Evolutionary conservation across 2,113 vertebrate species (phyloP).

Genomic region (Stomatorhinus ivindoensis): DNA sequence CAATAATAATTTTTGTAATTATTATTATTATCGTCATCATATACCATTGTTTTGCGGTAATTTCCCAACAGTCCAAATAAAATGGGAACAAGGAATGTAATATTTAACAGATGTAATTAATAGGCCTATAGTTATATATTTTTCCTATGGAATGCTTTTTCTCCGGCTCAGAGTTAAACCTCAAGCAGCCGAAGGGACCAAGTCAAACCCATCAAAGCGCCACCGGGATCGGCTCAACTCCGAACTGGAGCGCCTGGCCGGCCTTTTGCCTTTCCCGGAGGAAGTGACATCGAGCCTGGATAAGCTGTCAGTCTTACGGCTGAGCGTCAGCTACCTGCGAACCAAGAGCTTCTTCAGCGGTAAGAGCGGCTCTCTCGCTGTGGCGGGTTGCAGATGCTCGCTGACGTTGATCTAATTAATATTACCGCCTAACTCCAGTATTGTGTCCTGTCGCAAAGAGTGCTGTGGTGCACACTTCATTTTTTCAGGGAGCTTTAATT

Average conservation of each 20-base stretch:
- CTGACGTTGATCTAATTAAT: not conserved
- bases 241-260: slow-evolving; percentile 53
- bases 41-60: not conserved
- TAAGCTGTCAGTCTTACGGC: slow-evolving; percentile 57
- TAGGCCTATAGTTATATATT: not conserved
- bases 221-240: slow-evolving; percentile 58
- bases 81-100: not conserved
- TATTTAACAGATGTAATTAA: not conserved
- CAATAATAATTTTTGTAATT: not conserved
- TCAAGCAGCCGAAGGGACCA: slow-evolving; percentile 31
- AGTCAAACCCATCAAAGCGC: slow-evolving; percentile 57
- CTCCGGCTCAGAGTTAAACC: slow-evolving; percentile 32
- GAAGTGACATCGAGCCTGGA: slow-evolving; percentile 55
- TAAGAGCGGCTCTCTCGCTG: slow-evolving; percentile 27
- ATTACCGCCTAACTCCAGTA: not conserved
- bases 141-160: not conserved
- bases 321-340: slow-evolving; percentile 53
- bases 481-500: slow-evolving; percentile 33
- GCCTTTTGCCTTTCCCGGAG: slow-evolving; percentile 49
- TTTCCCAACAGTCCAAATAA: not conserved
- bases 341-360: slow-evolving; percentile 51
- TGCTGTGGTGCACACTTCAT: slow-evolving; percentile 17
- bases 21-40: not conserved
- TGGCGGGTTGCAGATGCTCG: not conserved
- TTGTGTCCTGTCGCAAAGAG: not conserved